Conservation (phyloP, 2,797 vertebrate genomes). For the Buphagus erythrorhynchus region DNA sequence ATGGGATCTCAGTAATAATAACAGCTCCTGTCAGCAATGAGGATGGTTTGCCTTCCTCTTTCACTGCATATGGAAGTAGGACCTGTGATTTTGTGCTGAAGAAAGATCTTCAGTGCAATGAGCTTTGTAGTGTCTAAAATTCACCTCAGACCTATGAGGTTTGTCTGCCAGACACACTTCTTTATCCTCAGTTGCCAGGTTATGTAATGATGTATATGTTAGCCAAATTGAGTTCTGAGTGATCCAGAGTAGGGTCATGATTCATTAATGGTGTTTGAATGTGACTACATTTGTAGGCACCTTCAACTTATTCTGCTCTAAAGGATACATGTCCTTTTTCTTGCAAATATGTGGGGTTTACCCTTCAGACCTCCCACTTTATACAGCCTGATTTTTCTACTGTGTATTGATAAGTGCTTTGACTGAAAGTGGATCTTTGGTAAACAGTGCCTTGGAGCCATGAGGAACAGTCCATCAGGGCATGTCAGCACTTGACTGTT, state of each 20-base stretch:
- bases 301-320: neutral
- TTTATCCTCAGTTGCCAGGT: neutral
- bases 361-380: neutral
- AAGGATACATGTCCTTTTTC: neutral
- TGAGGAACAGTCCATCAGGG: neutral
- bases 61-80: neutral
- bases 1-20: neutral
- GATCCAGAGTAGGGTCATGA: neutral
- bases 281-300: neutral
- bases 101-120: neutral
- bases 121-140: neutral
- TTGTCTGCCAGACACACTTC: neutral
- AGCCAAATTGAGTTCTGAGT: neutral
- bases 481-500: neutral
- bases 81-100: neutral
- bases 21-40: neutral
- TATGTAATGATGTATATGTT: neutral
- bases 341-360: neutral
- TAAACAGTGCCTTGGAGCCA: neutral
- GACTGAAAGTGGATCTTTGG: neutral
- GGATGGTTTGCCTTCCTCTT: neutral
- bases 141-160: neutral
- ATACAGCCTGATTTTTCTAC: neutral
- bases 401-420: neutral
- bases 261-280: neutral